These are phyloP conservation scores for Galeopsomyia nigrocyanea DNA, from an alignment of 2,888 invertebrate species.

Conservation along the genomic window DNA sequence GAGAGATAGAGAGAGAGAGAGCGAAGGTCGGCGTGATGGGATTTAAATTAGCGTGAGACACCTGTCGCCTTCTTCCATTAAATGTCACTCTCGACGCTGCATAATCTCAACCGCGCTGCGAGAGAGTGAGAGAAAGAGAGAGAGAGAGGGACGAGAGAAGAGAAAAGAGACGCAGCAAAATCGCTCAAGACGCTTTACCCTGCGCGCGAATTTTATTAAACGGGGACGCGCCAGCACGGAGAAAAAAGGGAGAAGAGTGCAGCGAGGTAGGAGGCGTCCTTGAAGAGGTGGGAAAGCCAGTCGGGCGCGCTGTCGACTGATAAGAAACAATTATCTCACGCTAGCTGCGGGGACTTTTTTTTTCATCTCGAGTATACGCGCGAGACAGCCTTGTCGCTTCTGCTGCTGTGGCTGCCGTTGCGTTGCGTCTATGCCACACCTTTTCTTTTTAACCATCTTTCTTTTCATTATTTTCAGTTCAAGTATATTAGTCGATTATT, in stretches of 20 bases:
- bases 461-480: no score
- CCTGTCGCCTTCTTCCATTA: conserved; percentile 65
- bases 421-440: no score
- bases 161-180: conserved; percentile 6
- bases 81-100: conserved; percentile 59
- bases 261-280: neutral
- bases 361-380: neutral
- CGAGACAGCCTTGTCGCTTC: neutral
- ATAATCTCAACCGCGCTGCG: neutral
- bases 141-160: conserved; percentile 18
- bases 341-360: conserved; percentile 26
- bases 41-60: conserved; percentile 66
- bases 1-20: neutral
- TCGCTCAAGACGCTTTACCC: conserved; percentile 21
- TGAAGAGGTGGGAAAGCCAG: neutral
- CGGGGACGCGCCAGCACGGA: neutral
- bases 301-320: neutral
- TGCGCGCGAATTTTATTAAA: conserved; percentile 32
- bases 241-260: conserved; percentile 7
- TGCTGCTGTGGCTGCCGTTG: no score
- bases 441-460: no score
- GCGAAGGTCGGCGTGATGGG: conserved; percentile 54
- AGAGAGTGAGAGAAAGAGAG: conserved; percentile 1
- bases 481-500: no score
- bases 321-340: conserved; percentile 38